Conservation (phyloP, 2,113 vertebrate species). For the Amblyopsis rosae region DNA sequence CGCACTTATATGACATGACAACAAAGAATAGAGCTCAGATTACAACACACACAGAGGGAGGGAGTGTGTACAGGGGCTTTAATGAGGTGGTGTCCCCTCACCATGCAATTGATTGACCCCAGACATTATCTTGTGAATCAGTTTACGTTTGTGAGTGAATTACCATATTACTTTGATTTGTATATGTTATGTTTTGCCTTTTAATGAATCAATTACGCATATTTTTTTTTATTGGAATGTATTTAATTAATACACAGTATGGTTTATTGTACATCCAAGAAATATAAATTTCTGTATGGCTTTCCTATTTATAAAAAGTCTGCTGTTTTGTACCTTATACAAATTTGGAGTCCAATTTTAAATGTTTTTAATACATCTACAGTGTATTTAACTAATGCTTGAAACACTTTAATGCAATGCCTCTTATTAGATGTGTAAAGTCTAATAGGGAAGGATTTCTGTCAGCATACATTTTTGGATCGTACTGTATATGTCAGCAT, state of each 20-base stretch:
- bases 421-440: constrained; percentile 9
- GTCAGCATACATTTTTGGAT: constrained; percentile 23
- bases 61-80: no score
- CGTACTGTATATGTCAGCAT: constrained; percentile 22
- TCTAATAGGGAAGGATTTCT: constrained; percentile 15
- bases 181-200: background rate
- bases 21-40: no score
- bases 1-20: no score
- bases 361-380: no score
- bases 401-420: constrained; percentile 38
- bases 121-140: constrained; percentile 32
- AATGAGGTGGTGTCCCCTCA: constrained; percentile 74
- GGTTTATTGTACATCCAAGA: constrained; percentile 47
- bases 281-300: constrained; percentile 4
- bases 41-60: no score
- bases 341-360: no score
- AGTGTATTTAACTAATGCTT: no score
- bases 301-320: background rate
- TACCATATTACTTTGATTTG: constrained; percentile 20
- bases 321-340: background rate
- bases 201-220: background rate
- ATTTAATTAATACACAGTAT: no score
- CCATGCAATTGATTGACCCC: constrained; percentile 54
- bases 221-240: constrained; percentile 10
- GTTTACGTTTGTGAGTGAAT: constrained; percentile 26